These are phyloP conservation scores for Aphelenchoides avenae DNA, from an alignment of 1,140 invertebrate genomes.

Conservation along the genomic window DNA sequence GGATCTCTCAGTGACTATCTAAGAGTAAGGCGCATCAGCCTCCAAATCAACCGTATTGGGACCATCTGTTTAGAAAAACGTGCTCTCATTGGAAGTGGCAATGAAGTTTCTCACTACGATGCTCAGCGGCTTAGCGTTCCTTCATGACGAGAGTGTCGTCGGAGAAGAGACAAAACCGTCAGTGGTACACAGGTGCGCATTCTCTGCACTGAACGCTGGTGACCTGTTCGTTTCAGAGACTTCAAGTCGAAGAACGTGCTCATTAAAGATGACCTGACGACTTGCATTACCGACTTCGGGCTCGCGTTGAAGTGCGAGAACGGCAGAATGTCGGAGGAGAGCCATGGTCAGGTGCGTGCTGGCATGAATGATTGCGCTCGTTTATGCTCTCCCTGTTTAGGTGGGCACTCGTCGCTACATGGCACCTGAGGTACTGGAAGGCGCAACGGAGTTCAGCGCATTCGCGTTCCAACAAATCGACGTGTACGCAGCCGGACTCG, in stretches of 20 bases:
- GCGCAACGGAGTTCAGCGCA: constrained; percentile 90
- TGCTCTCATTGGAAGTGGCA: constrained; percentile 78
- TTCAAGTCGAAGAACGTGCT: constrained; percentile 98
- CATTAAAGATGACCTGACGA: constrained; percentile 81
- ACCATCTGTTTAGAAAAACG: constrained; percentile 67
- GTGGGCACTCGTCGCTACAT: constrained; percentile 90
- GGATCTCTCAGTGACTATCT: constrained; percentile 91
- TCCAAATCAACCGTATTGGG: constrained; percentile 14
- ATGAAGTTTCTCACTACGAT: constrained; percentile 84
- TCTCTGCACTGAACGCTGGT: constrained; percentile 10
- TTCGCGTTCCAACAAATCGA: constrained; percentile 94
- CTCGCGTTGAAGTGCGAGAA: constrained; percentile 87
- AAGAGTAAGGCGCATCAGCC: constrained; percentile 62
- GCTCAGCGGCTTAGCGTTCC: constrained; percentile 77
- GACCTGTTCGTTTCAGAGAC: too few relatives aligned
- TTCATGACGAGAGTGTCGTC: constrained; percentile 81
- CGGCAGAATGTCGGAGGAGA: constrained; percentile 71
- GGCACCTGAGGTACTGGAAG: constrained; percentile 95
- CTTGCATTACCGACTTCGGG: constrained; percentile 96
- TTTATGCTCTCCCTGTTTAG: constrained; percentile 58
- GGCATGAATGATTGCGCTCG: too few relatives aligned
- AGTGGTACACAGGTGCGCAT: constrained; percentile 74
- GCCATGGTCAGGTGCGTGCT: constrained; percentile 80
- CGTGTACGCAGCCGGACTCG: constrained; percentile 93
- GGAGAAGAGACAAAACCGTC: constrained; percentile 77